Evolutionary conservation across 2,113 vertebrate species (phyloP), one percentile per base, ranked within the genome.

Genomic region (Dermatemys mawii): DNA sequence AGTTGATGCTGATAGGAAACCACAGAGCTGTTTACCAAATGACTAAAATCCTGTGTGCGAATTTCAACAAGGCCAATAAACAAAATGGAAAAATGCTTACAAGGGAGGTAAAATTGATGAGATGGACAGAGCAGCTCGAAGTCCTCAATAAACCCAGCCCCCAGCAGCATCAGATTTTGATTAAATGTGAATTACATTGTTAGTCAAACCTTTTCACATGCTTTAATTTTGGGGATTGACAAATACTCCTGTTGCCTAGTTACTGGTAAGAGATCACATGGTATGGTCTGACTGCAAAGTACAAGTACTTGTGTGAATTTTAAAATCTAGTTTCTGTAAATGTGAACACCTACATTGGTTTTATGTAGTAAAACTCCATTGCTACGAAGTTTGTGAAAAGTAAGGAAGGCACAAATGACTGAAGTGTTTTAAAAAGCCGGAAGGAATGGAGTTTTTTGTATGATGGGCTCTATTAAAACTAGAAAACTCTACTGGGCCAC

Each of bases 291-390:
- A 80, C 26, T 90, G 35, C 35, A 26, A 44, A 26, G 38, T 11
- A 75, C 22, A 80, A 29, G n/a, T 6, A 41, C 2, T 1, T 1
- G 19, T 1, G 19, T 1, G 21, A 63, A 22, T 78, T 73, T 63
- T 5, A 57, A 84, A 78, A 7, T 29, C 32, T 14, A 4, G 6
- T 84, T 92, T 84, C 53, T 90, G 16, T 32, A 93, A 26, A 53
- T 75, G 35, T 63, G 81, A 84, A 48, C 75, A 51, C 0, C 32
- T 60, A 32, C 32, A 32, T 11, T 10, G 29, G 11, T 63, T 63
- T 63, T 63, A 35, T 14, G 14, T 63, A 10, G 60, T n/a, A 81
- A 87, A 63, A 6, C 17, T 16, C 2, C 24, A 70, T 79, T 84
- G 32, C 50, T 60, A 2, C 88, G n/a, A 2, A 1, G 16, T 19